Conservation (phyloP, 2,113 vertebrate species). For the Apteryx mantelli region DNA sequence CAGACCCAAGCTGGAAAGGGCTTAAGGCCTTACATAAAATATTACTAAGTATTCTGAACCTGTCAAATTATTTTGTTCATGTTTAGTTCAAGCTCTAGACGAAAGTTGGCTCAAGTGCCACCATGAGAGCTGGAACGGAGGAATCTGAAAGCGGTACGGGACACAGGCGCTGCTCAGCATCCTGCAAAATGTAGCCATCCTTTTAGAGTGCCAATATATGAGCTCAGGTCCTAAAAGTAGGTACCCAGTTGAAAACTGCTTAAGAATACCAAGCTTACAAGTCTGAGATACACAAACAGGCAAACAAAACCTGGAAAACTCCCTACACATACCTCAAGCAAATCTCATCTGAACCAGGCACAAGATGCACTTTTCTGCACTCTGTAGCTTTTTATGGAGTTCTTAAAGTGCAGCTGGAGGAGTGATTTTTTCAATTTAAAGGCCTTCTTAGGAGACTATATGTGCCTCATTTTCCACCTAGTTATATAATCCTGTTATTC, state of each 20-base stretch:
- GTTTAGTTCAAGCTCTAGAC: neutral
- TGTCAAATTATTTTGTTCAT: neutral
- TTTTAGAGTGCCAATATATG: neutral
- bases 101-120: neutral
- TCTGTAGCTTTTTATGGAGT: neutral
- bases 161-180: neutral
- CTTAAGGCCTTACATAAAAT: neutral
- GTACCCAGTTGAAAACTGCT: neutral
- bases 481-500: neutral
- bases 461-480: neutral
- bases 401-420: neutral
- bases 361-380: neutral
- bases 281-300: neutral
- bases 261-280: neutral
- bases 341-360: neutral
- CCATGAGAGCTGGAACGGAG: neutral
- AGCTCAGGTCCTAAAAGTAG: neutral
- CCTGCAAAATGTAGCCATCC: neutral
- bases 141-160: neutral
- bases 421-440: neutral
- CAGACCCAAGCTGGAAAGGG: neutral
- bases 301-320: neutral
- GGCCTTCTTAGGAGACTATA: neutral
- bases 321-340: neutral
- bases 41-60: neutral